phyloP scores from a whole-genome alignment of 1,140 invertebrate species.

The Aphelenchoides avenae region DNA sequence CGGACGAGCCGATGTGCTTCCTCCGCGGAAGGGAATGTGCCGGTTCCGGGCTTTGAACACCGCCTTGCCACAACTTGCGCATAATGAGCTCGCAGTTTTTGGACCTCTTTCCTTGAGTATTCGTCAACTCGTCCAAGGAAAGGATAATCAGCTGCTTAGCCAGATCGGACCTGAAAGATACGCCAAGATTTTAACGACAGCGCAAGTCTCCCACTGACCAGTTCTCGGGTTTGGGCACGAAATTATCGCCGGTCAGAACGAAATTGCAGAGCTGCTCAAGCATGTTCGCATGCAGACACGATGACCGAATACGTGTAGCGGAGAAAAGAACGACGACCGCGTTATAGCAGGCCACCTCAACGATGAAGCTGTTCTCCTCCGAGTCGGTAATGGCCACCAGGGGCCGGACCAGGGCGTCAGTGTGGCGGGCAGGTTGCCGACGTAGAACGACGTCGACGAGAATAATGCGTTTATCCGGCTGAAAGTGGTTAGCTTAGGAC shows the following conservation, averaged over 20 bases:
- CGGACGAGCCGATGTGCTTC: not conserved
- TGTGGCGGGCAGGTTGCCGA: slow-evolving; percentile 26
- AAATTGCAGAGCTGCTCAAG: slow-evolving; percentile 36
- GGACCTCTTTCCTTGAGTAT: slow-evolving; percentile 2
- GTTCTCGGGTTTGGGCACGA: slow-evolving; percentile 16
- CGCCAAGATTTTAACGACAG: too few species aligned
- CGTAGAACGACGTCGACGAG: slow-evolving; percentile 43
- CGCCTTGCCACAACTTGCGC: slow-evolving; percentile 3
- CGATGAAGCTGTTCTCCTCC: slow-evolving; percentile 16
- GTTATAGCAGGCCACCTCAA: slow-evolving; percentile 22
- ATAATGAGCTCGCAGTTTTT: slow-evolving; percentile 36
- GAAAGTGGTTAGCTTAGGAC: too few species aligned
- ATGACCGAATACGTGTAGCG: slow-evolving; percentile 23
- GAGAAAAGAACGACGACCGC: slow-evolving; percentile 31
- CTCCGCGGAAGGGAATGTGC: slow-evolving; percentile 6
- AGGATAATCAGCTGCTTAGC: slow-evolving; percentile 12
- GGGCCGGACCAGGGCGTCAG: slow-evolving; percentile 44
- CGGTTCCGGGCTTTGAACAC: slow-evolving; percentile 12
- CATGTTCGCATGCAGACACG: slow-evolving; percentile 44
- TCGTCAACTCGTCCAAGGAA: slow-evolving; percentile 6
- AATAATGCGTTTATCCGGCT: slow-evolving; percentile 39
- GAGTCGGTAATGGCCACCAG: not conserved
- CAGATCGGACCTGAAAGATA: too few species aligned
- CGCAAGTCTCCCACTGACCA: too few species aligned
- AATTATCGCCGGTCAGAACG: slow-evolving; percentile 14